These are phyloP conservation scores for Lucifuga dentata DNA, from an alignment of 2,113 vertebrate genomes.

Conservation along the genomic window DNA sequence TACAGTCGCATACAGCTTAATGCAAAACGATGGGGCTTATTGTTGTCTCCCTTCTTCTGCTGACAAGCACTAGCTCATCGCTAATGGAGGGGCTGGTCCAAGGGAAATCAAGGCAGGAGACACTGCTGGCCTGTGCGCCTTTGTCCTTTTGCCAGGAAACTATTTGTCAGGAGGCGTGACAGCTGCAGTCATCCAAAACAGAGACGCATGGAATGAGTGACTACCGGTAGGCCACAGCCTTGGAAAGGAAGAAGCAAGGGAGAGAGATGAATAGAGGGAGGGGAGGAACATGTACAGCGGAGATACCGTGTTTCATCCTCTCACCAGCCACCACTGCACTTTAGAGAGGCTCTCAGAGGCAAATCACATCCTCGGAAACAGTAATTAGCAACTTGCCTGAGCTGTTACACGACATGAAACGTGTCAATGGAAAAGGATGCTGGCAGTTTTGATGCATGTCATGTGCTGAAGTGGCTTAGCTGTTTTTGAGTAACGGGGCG, in stretches of 20 bases:
- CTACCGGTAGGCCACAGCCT: constrained; percentile 31
- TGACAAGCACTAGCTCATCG: constrained; percentile 63
- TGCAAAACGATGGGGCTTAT: constrained; percentile 50
- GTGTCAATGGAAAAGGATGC: constrained; percentile 26
- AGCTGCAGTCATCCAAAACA: constrained; percentile 61
- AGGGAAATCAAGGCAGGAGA: constrained; percentile 37
- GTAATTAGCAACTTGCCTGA: constrained; percentile 56
- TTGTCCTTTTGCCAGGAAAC: constrained; percentile 62
- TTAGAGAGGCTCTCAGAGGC: constrained; percentile 38
- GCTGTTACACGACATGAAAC: constrained; percentile 38
- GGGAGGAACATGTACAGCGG: constrained; percentile 12
- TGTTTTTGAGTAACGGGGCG: constrained; percentile 22
- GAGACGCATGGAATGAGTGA: constrained; percentile 45
- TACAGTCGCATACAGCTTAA: constrained; percentile 43
- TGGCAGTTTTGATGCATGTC: constrained; percentile 23
- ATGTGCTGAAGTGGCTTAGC: constrained; percentile 23
- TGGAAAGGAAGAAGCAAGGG: constrained; percentile 23
- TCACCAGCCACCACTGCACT: constrained; percentile 17
- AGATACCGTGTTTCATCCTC: constrained; percentile 33
- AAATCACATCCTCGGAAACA: constrained; percentile 45
- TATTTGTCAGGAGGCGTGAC: constrained; percentile 49
- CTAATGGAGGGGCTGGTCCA: constrained; percentile 49
- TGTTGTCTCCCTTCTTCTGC: constrained; percentile 50
- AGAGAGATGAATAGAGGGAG: constrained; percentile 25
- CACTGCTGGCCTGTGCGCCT: constrained; percentile 3